Evolutionary conservation across 2,888 invertebrate genomes (phyloP).

Genomic region (Ophioninae sp.): DNA sequence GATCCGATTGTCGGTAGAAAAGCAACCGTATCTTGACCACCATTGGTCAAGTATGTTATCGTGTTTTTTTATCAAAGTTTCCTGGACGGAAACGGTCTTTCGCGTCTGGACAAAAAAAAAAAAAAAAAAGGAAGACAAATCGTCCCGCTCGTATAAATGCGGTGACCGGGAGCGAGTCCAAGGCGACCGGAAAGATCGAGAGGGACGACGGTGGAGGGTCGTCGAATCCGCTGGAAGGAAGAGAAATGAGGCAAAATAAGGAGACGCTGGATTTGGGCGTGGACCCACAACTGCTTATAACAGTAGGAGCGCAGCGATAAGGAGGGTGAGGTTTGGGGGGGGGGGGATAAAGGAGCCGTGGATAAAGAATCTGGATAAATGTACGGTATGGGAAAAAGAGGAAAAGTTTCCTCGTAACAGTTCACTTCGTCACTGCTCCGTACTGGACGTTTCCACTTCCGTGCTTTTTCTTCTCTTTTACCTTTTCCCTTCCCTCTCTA

Average conservation of each 20-base stretch:
- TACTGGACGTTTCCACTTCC: constrained; percentile 3
- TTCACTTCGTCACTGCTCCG: constrained; percentile 26
- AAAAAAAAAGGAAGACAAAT: constrained; percentile 6
- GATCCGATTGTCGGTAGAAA: neutral
- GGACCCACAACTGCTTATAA: constrained; percentile 34
- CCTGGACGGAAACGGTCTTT: neutral
- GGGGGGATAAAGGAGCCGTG: constrained; percentile 27
- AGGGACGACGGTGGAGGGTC: neutral
- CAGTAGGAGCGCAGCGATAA: neutral
- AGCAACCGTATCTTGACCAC: neutral
- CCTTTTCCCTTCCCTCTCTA: too few species aligned
- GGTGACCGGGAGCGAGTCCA: constrained; percentile 1
- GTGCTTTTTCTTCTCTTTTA: neutral
- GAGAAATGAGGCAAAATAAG: constrained; percentile 47
- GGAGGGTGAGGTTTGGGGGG: neutral
- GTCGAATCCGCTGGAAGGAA: constrained; percentile 26
- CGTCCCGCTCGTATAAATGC: constrained; percentile 5
- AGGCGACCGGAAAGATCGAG: constrained; percentile 4
- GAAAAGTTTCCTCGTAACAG: constrained; percentile 50
- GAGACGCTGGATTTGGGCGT: constrained; percentile 34
- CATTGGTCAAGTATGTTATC: constrained; percentile 13
- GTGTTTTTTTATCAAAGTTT: constrained; percentile 15
- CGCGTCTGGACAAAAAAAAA: neutral
- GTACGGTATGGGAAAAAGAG: constrained; percentile 25
- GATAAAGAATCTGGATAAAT: constrained; percentile 43